These are phyloP conservation scores for Phortica magna DNA, from an alignment of 2,888 invertebrate genomes.

Conservation along the genomic window DNA sequence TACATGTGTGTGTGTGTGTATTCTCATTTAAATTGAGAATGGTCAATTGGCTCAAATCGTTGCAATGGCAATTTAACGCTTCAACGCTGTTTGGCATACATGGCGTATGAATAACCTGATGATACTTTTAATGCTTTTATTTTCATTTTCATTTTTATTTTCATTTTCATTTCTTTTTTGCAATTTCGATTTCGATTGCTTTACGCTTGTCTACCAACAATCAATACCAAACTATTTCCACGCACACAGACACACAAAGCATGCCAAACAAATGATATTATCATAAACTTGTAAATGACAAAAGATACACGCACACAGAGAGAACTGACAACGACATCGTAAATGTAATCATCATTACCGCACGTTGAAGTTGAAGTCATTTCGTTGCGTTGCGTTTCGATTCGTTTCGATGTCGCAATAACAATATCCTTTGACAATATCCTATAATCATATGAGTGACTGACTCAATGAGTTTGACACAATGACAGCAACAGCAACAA, in stretches of 20 bases:
- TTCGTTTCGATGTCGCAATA: constrained; percentile 50
- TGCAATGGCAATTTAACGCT: constrained; percentile 16
- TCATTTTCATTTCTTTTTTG: background rate
- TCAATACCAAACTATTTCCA: background rate
- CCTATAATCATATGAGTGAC: constrained; percentile 59
- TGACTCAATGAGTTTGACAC: constrained; percentile 65
- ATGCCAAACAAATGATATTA: background rate
- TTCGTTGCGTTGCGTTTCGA: background rate
- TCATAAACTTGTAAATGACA: constrained; percentile 25
- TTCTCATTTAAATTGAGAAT: background rate
- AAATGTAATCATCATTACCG: constrained; percentile 1
- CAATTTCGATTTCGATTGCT: background rate
- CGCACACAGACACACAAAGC: background rate
- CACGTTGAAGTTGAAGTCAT: constrained; percentile 5
- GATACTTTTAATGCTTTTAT: background rate
- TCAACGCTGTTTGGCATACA: background rate
- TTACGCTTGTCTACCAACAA: background rate
- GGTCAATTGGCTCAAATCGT: constrained; percentile 12
- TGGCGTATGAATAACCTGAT: background rate
- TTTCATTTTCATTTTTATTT: background rate
- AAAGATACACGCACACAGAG: background rate
- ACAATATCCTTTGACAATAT: constrained; percentile 69
- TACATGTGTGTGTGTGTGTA: background rate
- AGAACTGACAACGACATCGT: background rate
- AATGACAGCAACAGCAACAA: constrained; percentile 52